phyloP scores from a whole-genome alignment of 2,888 invertebrate species.

The Nomada fucata region DNA sequence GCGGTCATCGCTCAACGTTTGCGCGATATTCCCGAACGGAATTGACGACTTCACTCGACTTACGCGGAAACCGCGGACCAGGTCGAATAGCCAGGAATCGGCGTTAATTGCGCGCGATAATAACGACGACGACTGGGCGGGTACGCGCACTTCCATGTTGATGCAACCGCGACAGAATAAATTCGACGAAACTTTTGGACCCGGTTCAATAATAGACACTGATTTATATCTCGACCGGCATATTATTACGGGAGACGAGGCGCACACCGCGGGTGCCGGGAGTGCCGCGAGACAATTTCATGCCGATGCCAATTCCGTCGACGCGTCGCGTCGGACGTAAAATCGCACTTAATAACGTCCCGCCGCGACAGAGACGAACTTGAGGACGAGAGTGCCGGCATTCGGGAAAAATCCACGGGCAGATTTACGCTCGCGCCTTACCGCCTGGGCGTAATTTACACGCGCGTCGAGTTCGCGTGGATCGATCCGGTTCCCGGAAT shows the following conservation, averaged over 20 bases:
- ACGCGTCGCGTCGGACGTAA: slow-evolving; percentile 51
- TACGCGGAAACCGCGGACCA: not conserved
- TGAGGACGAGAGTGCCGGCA: slow-evolving; percentile 31
- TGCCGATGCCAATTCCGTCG: slow-evolving; percentile 65
- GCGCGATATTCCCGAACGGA: not conserved
- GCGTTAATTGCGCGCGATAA: slow-evolving; percentile 60
- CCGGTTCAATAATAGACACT: slow-evolving; percentile 70
- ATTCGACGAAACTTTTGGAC: slow-evolving; percentile 70
- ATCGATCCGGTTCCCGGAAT: slow-evolving; percentile 37
- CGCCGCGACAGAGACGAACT: slow-evolving; percentile 58
- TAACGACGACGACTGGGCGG: slow-evolving; percentile 27
- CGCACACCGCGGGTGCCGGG: slow-evolving; percentile 2
- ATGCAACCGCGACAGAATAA: slow-evolving; percentile 66
- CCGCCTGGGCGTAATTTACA: slow-evolving; percentile 60
- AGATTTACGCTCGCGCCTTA: slow-evolving; percentile 54
- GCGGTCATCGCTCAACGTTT: not conserved
- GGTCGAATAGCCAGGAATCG: slow-evolving; percentile 15
- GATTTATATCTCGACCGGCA: slow-evolving; percentile 65
- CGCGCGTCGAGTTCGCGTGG: slow-evolving; percentile 40
- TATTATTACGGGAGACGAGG: slow-evolving; percentile 64
- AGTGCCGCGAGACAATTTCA: slow-evolving; percentile 65
- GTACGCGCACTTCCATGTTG: slow-evolving; percentile 53
- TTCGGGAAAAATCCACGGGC: slow-evolving; percentile 54
- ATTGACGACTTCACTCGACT: not conserved
- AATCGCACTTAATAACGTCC: slow-evolving; percentile 63